Percentiles rank a stretch among this genome's conserved stretches.
phyloP scores from a whole-genome alignment of 1,140 invertebrate species.

The Aphaenogaster ashmeadi region DNA sequence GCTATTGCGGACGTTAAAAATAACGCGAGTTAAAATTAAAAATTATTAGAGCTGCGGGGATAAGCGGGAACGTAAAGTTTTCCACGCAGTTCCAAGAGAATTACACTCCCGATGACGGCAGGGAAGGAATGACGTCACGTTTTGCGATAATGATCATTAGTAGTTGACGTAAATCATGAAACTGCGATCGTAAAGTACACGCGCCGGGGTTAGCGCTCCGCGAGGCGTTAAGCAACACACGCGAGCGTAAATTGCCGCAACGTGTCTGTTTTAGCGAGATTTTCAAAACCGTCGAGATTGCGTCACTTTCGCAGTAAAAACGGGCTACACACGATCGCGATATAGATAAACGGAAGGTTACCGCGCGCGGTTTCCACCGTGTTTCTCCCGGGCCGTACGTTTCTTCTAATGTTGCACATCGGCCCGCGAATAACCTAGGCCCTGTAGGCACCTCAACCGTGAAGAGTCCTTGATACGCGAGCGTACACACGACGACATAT shows the following conservation, averaged over 20 bases:
- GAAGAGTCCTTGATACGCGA: conserved; percentile 50
- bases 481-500: conserved; percentile 26
- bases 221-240: conserved; percentile 26
- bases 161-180: conserved; percentile 44
- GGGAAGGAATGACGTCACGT: not conserved
- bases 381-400: conserved; percentile 8
- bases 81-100: not conserved
- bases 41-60: not conserved
- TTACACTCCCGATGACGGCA: not conserved
- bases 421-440: conserved; percentile 58
- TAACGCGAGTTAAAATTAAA: not conserved
- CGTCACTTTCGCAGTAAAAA: conserved; percentile 48
- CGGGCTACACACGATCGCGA: conserved; percentile 44
- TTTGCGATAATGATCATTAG: conserved; percentile 23
- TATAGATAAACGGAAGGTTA: conserved; percentile 55
- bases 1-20: not conserved
- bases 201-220: conserved; percentile 37
- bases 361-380: not conserved
- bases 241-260: conserved; percentile 39
- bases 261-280: conserved; percentile 47
- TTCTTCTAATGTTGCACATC: conserved; percentile 57
- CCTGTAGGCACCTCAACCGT: conserved; percentile 60
- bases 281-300: conserved; percentile 51
- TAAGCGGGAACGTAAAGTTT: not conserved
- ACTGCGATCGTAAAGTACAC: conserved; percentile 41